Evolutionary conservation across 2,113 vertebrate genomes (phyloP), one percentile per base, ranked within the genome.

Genomic region (Lethenteron reissneri): DNA sequence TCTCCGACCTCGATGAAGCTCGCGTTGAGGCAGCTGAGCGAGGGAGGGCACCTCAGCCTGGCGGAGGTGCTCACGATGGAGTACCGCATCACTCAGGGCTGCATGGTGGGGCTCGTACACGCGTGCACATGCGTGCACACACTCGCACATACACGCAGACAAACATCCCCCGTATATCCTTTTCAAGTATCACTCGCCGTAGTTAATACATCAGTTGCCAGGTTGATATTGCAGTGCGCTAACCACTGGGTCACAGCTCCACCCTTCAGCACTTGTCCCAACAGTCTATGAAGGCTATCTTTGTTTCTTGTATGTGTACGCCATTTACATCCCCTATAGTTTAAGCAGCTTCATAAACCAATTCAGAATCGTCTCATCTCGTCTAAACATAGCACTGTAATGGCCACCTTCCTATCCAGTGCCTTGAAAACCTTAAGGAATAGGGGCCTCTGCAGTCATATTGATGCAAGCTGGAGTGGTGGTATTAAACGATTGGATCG

Each of bases 1-100:
- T 99, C 94, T 72, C 94, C 92, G 21, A 90, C 85, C 0, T 99
- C 94, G 21, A 77, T 99, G 73, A 97, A 99, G 81, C 77, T 97
- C 57, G 83, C 90, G 69, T 81, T 85, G 71, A 85, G 77, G 73
- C 94, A 97, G 76, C 83, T 95, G 76, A 80, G 77, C 72, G 78
- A 78, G 5, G 92, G 94, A 1, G 83, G 85, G 6, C 74, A 81
- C 14, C 80, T 92, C 83, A 89, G 75, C 69, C 79, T 99, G 69
- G 82, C 81, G 57, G 88, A 96, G 0, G 89, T 94, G 2, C 70
- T 99, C 58, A 82, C 72, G 9, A 92, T 96, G 89, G 94, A 99
- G 76, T 99, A 92, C 75, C 83, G 87, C 14, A 80, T 97, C 71
- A 86, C 81, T 76, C 94, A 95, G 75, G 85, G 85, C 0, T 94